A percentile compares a stretch with the other conserved stretches of the same genome.
Conservation (phyloP, 2,888 invertebrate species). For the Iselma pallidipennis region DNA sequence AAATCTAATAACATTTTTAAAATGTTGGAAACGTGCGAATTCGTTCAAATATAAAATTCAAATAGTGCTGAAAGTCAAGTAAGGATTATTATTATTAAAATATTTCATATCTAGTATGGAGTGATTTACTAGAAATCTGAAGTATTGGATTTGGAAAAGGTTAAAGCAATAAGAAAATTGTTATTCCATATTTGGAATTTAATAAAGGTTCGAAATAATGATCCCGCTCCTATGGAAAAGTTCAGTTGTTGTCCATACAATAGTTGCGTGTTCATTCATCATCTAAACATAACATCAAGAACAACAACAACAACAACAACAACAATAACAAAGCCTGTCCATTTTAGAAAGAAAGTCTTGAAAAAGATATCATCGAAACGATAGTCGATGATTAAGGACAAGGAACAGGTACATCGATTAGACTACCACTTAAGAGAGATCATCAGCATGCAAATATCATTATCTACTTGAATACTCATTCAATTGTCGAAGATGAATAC, state of each 20-base stretch:
- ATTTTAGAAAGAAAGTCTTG: too few relatives aligned
- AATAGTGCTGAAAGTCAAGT: conserved; percentile 4
- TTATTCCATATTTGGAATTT: too few relatives aligned
- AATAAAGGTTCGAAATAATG: background rate
- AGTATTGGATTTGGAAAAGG: too few relatives aligned
- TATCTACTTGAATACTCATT: conserved; percentile 55
- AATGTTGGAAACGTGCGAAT: conserved; percentile 23
- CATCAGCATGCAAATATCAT: conserved; percentile 56
- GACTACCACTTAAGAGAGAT: conserved; percentile 48
- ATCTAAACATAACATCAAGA: background rate
- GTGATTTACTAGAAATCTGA: too few relatives aligned
- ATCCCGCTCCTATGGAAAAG: background rate
- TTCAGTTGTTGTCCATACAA: background rate
- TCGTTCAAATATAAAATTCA: conserved; percentile 14
- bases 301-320: background rate
- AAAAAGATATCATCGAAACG: background rate
- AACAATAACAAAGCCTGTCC: background rate
- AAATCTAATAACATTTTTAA: conserved; percentile 35
- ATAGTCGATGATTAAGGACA: conserved; percentile 6
- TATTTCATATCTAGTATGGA: too few relatives aligned
- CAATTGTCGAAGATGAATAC: conserved; percentile 56
- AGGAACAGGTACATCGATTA: conserved; percentile 34
- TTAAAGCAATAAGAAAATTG: background rate
- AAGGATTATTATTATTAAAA: conserved; percentile 17
- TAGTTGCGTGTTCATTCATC: background rate